Percentiles rank a stretch among this genome's conserved stretches.
Evolutionary conservation across 2,797 vertebrate genomes (phyloP).

Genomic region (Typhlichthys eigenmanni): DNA sequence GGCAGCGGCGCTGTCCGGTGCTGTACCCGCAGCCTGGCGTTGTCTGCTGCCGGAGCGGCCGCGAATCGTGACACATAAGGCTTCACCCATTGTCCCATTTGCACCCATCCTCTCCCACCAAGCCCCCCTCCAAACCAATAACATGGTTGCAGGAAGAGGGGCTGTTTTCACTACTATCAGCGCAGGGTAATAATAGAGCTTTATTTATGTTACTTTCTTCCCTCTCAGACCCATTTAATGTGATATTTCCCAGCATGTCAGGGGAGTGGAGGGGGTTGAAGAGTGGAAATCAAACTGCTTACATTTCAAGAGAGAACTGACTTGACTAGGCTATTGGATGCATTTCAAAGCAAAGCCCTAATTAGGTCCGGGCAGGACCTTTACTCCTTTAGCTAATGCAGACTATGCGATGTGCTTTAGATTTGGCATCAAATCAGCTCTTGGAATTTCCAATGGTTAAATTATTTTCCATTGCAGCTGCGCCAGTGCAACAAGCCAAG

Average conservation of each 20-base stretch:
- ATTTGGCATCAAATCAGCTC: slow-evolving; percentile 42
- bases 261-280: slow-evolving; percentile 40
- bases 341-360: slow-evolving; percentile 37
- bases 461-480: slow-evolving; percentile 59
- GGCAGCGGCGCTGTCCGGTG: no score
- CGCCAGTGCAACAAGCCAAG: neutral
- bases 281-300: slow-evolving; percentile 48
- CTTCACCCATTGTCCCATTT: neutral
- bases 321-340: slow-evolving; percentile 6
- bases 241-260: slow-evolving; percentile 59
- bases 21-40: no score
- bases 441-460: slow-evolving; percentile 45
- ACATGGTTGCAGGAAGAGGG: slow-evolving; percentile 48
- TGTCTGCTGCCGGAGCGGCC: no score
- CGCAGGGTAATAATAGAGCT: slow-evolving; percentile 51
- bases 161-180: slow-evolving; percentile 40
- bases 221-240: slow-evolving; percentile 53
- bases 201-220: slow-evolving; percentile 54
- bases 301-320: slow-evolving; percentile 31
- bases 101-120: neutral
- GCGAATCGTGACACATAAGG: no score
- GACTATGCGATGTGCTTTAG: slow-evolving; percentile 50
- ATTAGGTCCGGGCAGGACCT: slow-evolving; percentile 45
- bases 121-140: slow-evolving; percentile 21
- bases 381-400: slow-evolving; percentile 49